These are phyloP conservation scores for Teleopsis dalmanni DNA, from an alignment of 1,140 invertebrate genomes.

Conservation along the genomic window DNA sequence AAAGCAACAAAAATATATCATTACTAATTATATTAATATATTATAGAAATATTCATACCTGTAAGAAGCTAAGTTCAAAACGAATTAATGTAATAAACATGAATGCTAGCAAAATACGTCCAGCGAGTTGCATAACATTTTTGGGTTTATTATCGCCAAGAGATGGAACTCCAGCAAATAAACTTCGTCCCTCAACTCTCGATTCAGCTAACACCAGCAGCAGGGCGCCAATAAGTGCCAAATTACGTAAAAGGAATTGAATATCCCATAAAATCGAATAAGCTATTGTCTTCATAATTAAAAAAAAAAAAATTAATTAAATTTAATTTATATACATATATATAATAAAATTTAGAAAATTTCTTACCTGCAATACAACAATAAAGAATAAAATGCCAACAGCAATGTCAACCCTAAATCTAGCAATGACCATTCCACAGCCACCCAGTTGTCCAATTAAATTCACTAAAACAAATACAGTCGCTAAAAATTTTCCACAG, in stretches of 20 bases:
- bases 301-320: background rate
- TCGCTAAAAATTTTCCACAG: conserved; percentile 85
- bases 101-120: conserved; percentile 91
- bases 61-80: conserved; percentile 85
- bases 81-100: conserved; percentile 97
- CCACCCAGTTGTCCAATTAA: conserved; percentile 91
- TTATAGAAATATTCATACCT: conserved; percentile 34
- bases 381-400: conserved; percentile 94
- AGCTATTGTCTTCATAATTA: conserved; percentile 75
- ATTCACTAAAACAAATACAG: conserved; percentile 87
- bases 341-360: background rate
- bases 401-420: conserved; percentile 89
- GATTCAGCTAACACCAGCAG: conserved; percentile 92
- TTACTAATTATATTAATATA: background rate
- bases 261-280: conserved; percentile 98
- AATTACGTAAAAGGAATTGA: conserved; percentile 90
- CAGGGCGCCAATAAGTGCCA: conserved; percentile 92
- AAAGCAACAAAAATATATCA: conserved; percentile 1
- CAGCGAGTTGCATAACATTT: conserved; percentile 92
- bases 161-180: conserved; percentile 97
- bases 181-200: conserved; percentile 78
- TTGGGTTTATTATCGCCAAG: conserved; percentile 96
- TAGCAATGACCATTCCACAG: conserved; percentile 88
- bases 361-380: conserved; percentile 80
- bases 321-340: background rate